Evolutionary conservation across 2,888 invertebrate genomes (phyloP), one percentile per base, ranked within the genome.

Genomic region (Limnephilus marmoratus): DNA sequence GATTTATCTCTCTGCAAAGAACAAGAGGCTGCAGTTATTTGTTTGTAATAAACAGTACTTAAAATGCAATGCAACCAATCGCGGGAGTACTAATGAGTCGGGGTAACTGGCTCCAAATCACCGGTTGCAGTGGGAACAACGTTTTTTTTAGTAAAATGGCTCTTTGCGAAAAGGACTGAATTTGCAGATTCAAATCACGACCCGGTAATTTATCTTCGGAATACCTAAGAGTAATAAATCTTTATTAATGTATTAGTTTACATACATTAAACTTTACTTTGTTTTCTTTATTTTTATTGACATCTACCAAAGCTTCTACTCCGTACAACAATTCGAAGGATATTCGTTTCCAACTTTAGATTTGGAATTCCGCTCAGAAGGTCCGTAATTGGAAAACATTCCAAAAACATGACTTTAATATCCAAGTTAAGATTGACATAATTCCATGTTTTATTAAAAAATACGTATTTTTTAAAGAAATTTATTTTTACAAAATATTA

Each of bases 11-110:
- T 15, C 2, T 12, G 83, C 31, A 41, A 83, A 37, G 86, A 86
- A 86, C 41, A 45, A 45, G 86, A 45, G 41, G 37, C 86, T 45
- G 31, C 37, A 68, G 68, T 15, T 88, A 80, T 80, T 88, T 86
- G 86, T 49, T 49, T 11, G 86, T 81, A 82, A 88, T 91, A 91
- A 91, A 91, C 53, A 80, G 31, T 49, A 91, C 89, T 91, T 91
- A 91, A 91, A 91, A 91, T 91, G 88, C 91, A 89, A 88, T 89
- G n/a, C 87, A 88, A 91, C 86, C 86, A 45, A 68, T 86, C 86
- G 49, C 49, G 0, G n/a, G 45, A n/a, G 68, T 86, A 86, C 86
- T 86, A 86, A 86, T 86, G 41, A 86, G 86, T 45, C 41, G 15
- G 29, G 13, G n/a, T 24, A 68, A 68, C 68, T 68, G 68, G 68